These are phyloP conservation scores for Edolisoma coerulescens DNA, from an alignment of 2,113 vertebrate species.

Conservation along the genomic window DNA sequence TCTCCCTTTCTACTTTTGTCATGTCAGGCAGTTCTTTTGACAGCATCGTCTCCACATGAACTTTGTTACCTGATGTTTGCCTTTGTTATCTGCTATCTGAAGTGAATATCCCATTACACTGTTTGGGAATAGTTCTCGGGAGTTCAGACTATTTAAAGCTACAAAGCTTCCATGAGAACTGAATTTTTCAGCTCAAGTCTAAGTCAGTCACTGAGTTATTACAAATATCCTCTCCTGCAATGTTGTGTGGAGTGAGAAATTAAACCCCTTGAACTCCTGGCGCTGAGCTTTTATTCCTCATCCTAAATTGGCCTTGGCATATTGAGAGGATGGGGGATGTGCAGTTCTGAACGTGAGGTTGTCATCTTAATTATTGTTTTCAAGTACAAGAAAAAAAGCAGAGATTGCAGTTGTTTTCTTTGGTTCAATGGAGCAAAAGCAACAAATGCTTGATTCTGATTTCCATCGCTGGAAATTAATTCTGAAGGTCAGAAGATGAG, in stretches of 20 bases:
- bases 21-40: background rate
- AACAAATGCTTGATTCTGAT: background rate
- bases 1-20: background rate
- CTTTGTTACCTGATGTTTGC: background rate
- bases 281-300: background rate
- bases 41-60: background rate
- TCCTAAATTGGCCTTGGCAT: background rate
- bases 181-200: background rate
- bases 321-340: background rate
- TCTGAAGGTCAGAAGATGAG: background rate
- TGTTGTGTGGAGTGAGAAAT: background rate
- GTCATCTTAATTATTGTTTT: background rate
- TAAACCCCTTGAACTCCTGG: background rate
- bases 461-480: background rate
- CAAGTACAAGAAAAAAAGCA: background rate
- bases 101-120: background rate
- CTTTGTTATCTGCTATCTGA: background rate
- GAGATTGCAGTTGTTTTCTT: background rate
- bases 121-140: background rate
- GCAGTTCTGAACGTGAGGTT: background rate
- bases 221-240: background rate
- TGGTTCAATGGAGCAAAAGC: background rate
- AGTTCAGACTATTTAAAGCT: slow-evolving; percentile 10
- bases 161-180: background rate
- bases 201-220: background rate